A percentile compares a stretch with the other conserved stretches of the same genome.
Evolutionary conservation across 2,888 invertebrate species (phyloP).

Genomic region (Eurytoma adleriae): DNA sequence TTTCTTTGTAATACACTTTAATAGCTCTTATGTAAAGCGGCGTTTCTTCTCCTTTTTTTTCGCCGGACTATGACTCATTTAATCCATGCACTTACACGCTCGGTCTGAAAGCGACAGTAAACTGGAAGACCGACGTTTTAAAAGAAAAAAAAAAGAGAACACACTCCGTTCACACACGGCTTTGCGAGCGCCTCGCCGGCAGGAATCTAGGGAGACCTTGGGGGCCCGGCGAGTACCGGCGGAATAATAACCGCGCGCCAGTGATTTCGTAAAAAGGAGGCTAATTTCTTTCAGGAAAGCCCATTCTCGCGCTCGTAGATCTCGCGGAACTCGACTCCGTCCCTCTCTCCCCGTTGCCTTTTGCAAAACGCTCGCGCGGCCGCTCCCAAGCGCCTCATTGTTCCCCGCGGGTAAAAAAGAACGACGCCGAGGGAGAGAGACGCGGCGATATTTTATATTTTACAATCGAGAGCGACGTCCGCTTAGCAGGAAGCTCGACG

Average conservation of each 20-base stretch:
- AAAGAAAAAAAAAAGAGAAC: constrained; percentile 1
- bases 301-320: constrained; percentile 15
- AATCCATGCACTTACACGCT: constrained; percentile 22
- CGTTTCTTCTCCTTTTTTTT: constrained; percentile 8
- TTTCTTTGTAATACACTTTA: constrained; percentile 2
- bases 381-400: constrained; percentile 42
- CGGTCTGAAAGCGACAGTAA: constrained; percentile 23
- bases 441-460: constrained; percentile 46
- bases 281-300: constrained; percentile 49
- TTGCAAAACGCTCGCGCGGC: constrained; percentile 13
- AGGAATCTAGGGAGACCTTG: constrained; percentile 36
- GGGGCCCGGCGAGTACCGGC: constrained; percentile 42
- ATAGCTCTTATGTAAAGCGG: constrained; percentile 7
- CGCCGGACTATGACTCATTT: constrained; percentile 14
- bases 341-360: constrained; percentile 14
- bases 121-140: constrained; percentile 3
- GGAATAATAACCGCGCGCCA: constrained; percentile 31
- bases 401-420: background rate
- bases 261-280: constrained; percentile 49
- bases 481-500: constrained; percentile 40
- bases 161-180: constrained; percentile 7
- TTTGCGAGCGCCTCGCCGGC: background rate
- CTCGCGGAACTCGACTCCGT: constrained; percentile 20
- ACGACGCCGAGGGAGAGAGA: background rate
- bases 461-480: constrained; percentile 46